Evolutionary conservation across 1,140 invertebrate species (phyloP).

Genomic region (Drosophila miranda): DNA sequence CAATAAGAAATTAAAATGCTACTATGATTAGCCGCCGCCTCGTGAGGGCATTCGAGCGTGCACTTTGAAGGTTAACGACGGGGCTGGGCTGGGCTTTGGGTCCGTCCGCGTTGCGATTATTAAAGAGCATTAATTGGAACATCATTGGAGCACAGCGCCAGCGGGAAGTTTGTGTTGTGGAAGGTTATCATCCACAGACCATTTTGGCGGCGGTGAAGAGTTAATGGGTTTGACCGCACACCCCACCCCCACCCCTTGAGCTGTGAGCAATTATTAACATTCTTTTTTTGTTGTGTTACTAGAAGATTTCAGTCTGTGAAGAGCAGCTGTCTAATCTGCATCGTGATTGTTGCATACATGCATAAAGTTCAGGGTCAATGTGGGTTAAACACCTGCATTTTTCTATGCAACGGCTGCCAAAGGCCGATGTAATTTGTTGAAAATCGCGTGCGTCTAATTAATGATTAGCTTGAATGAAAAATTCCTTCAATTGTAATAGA

Average conservation of each 20-base stretch:
- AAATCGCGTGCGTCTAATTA: slow-evolving; percentile 35
- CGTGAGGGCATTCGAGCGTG: slow-evolving; percentile 63
- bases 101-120: slow-evolving; percentile 46
- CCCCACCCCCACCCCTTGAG: slow-evolving; percentile 3
- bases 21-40: slow-evolving; percentile 38
- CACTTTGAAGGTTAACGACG: slow-evolving; percentile 54
- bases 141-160: slow-evolving; percentile 46
- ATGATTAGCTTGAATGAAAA: slow-evolving; percentile 6
- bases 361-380: slow-evolving; percentile 61
- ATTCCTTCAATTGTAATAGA: background rate
- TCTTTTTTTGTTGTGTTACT: slow-evolving; percentile 15
- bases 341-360: slow-evolving; percentile 35
- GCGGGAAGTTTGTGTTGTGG: slow-evolving; percentile 32
- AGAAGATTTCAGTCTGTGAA: slow-evolving; percentile 35
- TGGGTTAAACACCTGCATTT: slow-evolving; percentile 58
- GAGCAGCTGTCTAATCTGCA: slow-evolving; percentile 43
- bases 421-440: slow-evolving; percentile 11
- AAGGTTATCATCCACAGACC: slow-evolving; percentile 16
- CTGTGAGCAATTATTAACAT: slow-evolving; percentile 28
- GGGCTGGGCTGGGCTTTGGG: slow-evolving; percentile 30
- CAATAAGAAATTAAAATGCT: slow-evolving; percentile 39
- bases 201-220: background rate
- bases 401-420: slow-evolving; percentile 5
- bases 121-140: slow-evolving; percentile 69
- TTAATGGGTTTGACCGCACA: background rate